phyloP scores from a whole-genome alignment of 2,797 vertebrate genomes.

The Martes flavigula region DNA sequence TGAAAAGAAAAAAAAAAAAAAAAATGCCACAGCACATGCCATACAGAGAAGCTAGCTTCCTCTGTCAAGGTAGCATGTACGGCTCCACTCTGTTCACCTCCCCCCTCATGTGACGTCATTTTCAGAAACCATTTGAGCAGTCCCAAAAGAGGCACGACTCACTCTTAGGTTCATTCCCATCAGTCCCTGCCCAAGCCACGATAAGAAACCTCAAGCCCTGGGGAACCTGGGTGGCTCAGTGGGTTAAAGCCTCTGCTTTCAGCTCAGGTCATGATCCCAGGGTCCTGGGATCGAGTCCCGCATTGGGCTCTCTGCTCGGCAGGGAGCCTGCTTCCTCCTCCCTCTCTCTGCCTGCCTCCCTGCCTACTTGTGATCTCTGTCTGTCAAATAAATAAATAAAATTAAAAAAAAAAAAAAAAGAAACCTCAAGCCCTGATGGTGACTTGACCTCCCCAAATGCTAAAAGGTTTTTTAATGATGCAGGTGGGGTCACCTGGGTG shows the following conservation, averaged over 20 bases:
- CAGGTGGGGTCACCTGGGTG: slow-evolving; percentile 33
- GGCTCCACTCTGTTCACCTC: background rate
- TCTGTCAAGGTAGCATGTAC: background rate
- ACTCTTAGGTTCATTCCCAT: background rate
- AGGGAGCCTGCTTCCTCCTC: too few species aligned
- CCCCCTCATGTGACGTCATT: background rate
- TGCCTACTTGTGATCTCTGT: too few species aligned
- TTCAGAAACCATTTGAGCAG: background rate
- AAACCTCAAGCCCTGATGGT: background rate
- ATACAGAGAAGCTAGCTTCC: background rate
- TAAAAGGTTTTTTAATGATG: slow-evolving; percentile 80
- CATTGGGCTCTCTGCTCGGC: too few species aligned
- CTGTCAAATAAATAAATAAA: too few species aligned
- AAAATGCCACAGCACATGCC: rapidly evolving
- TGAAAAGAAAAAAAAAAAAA: background rate
- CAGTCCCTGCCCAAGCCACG: background rate
- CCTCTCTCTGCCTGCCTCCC: too few species aligned
- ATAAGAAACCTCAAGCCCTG: background rate
- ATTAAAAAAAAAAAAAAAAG: too few species aligned
- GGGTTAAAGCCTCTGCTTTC: too few species aligned
- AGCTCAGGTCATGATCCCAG: too few species aligned
- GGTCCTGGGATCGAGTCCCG: too few species aligned
- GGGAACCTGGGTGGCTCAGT: too few species aligned
- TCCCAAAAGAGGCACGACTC: background rate
- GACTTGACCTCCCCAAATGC: background rate